Evolutionary conservation across 1,140 invertebrate genomes (phyloP).

Genomic region (Brachionus manjavacas): DNA sequence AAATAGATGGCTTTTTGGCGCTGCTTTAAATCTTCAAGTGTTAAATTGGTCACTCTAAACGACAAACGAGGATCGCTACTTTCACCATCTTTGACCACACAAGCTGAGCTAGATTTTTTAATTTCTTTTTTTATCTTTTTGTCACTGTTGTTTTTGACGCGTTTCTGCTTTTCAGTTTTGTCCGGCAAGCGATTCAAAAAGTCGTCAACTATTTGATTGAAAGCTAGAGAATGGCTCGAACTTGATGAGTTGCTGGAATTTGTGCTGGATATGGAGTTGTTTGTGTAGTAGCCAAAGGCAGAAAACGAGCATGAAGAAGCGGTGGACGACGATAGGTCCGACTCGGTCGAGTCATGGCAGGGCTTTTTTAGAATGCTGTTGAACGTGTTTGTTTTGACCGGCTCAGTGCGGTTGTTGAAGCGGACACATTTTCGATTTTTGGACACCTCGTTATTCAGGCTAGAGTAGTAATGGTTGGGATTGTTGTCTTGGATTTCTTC

Average conservation of each 20-base stretch:
- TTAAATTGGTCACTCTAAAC: conserved; percentile 19
- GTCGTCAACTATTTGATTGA: conserved; percentile 27
- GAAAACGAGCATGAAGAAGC: background rate
- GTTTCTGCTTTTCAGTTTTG: background rate
- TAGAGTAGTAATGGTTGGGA: background rate
- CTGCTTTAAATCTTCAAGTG: background rate
- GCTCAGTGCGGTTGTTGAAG: background rate
- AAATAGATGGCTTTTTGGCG: conserved; percentile 18
- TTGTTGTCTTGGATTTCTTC: conserved; percentile 18
- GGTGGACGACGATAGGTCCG: background rate
- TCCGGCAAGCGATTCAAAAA: background rate
- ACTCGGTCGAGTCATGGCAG: background rate
- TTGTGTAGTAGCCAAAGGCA: background rate
- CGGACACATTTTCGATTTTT: background rate
- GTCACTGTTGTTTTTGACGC: background rate
- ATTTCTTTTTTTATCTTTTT: background rate
- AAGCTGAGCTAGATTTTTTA: background rate
- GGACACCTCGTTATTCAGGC: background rate
- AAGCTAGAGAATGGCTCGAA: background rate
- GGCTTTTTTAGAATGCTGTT: background rate
- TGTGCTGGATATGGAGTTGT: conserved; percentile 4
- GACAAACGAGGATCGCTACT: background rate
- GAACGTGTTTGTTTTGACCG: background rate
- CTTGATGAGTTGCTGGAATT: background rate
- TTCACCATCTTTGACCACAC: background rate